These are phyloP conservation scores for Ataeniobius toweri DNA, from an alignment of 2,797 vertebrate genomes.

Conservation along the genomic window DNA sequence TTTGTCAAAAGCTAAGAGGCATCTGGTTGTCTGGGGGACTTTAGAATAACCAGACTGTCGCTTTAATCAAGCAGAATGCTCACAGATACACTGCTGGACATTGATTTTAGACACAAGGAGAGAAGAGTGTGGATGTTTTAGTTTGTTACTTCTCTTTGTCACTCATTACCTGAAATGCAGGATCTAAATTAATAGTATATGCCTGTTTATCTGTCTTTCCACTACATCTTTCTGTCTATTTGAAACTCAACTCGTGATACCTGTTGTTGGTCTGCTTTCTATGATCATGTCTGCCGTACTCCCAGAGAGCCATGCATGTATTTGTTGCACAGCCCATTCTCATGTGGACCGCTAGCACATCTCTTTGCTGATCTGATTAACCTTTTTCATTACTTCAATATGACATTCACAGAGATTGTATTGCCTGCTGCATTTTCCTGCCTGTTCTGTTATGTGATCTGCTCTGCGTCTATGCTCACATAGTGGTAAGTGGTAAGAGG, in stretches of 20 bases:
- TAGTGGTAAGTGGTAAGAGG: neutral
- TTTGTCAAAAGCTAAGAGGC: conserved; percentile 75
- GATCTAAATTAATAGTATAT: neutral
- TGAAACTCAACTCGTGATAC: neutral
- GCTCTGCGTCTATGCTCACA: neutral
- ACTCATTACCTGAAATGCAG: conserved; percentile 5
- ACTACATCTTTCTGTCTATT: neutral
- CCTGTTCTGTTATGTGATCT: neutral
- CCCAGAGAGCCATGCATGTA: neutral
- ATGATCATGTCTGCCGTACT: neutral
- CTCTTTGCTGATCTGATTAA: neutral
- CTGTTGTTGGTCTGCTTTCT: neutral
- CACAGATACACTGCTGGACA: conserved; percentile 14
- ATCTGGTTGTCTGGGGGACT: conserved; percentile 68
- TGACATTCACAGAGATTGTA: neutral
- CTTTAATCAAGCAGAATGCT: conserved; percentile 48
- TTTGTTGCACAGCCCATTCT: neutral
- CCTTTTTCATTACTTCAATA: neutral
- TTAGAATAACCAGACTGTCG: conserved; percentile 44
- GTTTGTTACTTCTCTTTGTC: neutral
- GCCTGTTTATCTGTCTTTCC: neutral
- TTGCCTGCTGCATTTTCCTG: neutral
- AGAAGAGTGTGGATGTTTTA: neutral
- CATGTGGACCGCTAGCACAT: neutral
- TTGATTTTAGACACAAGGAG: conserved; percentile 3